Evolutionary conservation across 2,888 invertebrate species (phyloP), one percentile per base, ranked within the genome.

Genomic region (Yponomeuta evonymella): DNA sequence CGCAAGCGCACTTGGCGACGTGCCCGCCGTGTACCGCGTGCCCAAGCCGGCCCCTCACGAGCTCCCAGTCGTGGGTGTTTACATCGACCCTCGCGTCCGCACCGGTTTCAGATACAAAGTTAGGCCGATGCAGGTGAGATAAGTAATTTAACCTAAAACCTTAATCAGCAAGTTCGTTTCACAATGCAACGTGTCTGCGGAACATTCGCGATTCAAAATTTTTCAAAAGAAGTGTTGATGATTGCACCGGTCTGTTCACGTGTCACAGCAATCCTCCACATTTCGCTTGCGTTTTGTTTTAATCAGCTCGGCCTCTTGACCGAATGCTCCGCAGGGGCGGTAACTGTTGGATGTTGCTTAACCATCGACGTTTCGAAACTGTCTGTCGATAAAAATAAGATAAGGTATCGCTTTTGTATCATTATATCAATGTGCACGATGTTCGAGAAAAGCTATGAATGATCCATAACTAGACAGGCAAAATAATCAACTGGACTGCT

Each of bases 41-140:
- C 94, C 94, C 23, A 89, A 93, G 43, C 89, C 95, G 2, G 93
- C 93, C 58, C 87, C 93, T 8, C 93, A 95, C 77, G 95, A 95
- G 82, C 91, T 95, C 82, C 95, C 95, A 0, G 95, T 94, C 70
- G 93, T 95, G 79, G 96, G 96, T 70, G 94, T 96, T 71, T 95
- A 95, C 85, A 93, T 96, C 76, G 96, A 96, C 87, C 93, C 94
- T 71, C 90, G 95, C 71, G 94, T 96, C 74, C 90, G 95, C 76
- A 94, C 96, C 75, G 96, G 96, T 75, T 96, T 96, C 91, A 93
- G 94, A 83, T 96, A 96, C 92, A 93, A 94, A 87, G 95, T 95
- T 74, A 93, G 94, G 79, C 94, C 95, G 2, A 91, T 95, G 83
- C 94, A 94, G 85, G 92, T 93, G 82, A 92, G 92, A 89, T 77